A percentile compares a stretch with the other conserved stretches of the same genome.
These are phyloP conservation scores for Nothoprocta perdicaria DNA, from an alignment of 2,113 vertebrate genomes.

Conservation along the genomic window DNA sequence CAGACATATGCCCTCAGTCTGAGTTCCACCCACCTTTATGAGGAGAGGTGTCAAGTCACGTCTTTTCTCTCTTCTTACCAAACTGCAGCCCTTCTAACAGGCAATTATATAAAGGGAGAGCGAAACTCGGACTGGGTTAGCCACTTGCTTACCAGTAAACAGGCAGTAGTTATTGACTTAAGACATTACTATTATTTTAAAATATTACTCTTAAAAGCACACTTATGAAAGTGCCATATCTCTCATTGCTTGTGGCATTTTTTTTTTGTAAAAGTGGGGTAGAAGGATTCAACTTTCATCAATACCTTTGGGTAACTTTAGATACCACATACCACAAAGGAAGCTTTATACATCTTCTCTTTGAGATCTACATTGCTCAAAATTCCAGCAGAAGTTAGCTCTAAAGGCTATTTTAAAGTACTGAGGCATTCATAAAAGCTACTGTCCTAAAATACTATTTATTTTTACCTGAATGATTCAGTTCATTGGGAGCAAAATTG, in stretches of 20 bases:
- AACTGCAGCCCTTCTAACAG: slow-evolving; percentile 60
- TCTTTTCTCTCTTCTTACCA: slow-evolving; percentile 55
- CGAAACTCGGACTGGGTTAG: slow-evolving; percentile 47
- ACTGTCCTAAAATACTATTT: slow-evolving; percentile 7
- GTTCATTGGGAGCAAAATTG: neutral
- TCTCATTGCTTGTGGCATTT: neutral
- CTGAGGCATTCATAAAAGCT: neutral
- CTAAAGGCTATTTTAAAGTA: slow-evolving; percentile 7
- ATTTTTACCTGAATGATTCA: slow-evolving; percentile 4
- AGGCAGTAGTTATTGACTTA: slow-evolving; percentile 14
- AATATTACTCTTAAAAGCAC: slow-evolving; percentile 2
- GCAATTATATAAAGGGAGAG: slow-evolving; percentile 37
- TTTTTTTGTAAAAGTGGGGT: neutral
- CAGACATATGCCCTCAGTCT: slow-evolving; percentile 57
- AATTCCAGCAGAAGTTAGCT: neutral
- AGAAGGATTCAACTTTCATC: neutral
- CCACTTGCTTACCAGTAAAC: slow-evolving; percentile 66
- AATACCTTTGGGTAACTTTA: too few relatives aligned
- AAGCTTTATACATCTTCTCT: neutral
- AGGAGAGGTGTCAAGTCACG: slow-evolving; percentile 47
- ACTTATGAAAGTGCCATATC: neutral
- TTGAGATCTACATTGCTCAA: neutral
- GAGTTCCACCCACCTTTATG: slow-evolving; percentile 56
- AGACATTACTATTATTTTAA: slow-evolving; percentile 23
- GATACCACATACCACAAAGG: too few relatives aligned